Evolutionary conservation across 92 coral and sea anemone genomes (phyloP), one percentile per base, ranked within the genome.

Genomic region (Siderastrea radians): DNA sequence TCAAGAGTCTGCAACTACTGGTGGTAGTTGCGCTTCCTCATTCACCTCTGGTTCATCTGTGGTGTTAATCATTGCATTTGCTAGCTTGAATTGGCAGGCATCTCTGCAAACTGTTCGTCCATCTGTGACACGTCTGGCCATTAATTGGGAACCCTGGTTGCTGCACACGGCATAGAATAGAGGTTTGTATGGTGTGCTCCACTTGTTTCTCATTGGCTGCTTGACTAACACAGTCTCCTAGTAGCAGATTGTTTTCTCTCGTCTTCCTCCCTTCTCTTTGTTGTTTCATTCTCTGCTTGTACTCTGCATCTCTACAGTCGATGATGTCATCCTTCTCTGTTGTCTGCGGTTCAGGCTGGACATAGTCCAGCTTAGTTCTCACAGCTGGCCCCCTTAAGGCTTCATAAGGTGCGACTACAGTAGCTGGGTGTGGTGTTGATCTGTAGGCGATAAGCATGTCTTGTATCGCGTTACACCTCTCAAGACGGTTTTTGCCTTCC

Each of bases 201-300:
- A 92, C 55, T 84, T 89, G 92, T 89, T 89, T 68, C 67, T 82
- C 54, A 44, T 82, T 55, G 46, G 70, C 48, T 88, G 92, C 55
- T 72, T 93, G 83, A 93, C 94, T 48, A 93, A 63, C 72, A 91
- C 96, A 82, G 80, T 94, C 93, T 51, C 93, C 94, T 57, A 85
- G 93, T 68, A 91, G 58, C 70, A 91, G 75, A 5, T 68, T 88
- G 46, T 73, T 71, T 60, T 93, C 91, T 72, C 82, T 83, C 9
- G 94, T 90, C 44, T 88, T 81, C 13, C 94, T 88, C 77, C 71
- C 82, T 72, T 94, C 94, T 72, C 87, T 75, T 50, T 90, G 63
- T 38, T 75, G 60, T 51, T 86, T 93, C 91, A 93, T 90, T 75
- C 82, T 93, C 68, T 76, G 77, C 64, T 93, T 93, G 91, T 93